A percentile compares a stretch with the other conserved stretches of the same genome.
Conservation (phyloP, 2,797 vertebrate species). For the Sebastes diploproa region DNA sequence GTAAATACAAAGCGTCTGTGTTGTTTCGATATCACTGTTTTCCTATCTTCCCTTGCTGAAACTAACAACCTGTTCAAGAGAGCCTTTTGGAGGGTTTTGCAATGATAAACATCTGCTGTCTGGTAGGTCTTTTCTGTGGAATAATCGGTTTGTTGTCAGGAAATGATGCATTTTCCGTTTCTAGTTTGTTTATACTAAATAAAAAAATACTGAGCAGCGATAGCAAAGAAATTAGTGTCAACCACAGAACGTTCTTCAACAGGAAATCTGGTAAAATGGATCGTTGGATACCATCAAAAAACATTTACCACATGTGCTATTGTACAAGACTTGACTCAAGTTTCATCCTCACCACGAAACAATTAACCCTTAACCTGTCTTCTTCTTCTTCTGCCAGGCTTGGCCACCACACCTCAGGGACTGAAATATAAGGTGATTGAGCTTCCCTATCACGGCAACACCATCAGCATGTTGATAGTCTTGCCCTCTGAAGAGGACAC, state of each 20-base stretch:
- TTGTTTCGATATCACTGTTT: neutral
- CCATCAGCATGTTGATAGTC: constrained; percentile 92
- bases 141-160: neutral
- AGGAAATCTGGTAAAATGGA: neutral
- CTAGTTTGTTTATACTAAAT: constrained; percentile 9
- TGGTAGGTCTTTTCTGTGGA: neutral
- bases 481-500: constrained; percentile 86
- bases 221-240: neutral
- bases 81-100: neutral
- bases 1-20: neutral
- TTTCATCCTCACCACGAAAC: neutral
- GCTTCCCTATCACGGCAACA: constrained; percentile 91
- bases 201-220: neutral
- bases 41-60: neutral
- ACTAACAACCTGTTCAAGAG: neutral
- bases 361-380: neutral
- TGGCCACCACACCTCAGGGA: constrained; percentile 86
- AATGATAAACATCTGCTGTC: neutral
- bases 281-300: neutral
- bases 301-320: neutral
- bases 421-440: constrained; percentile 92
- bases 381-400: constrained; percentile 72
- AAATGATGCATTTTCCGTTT: constrained; percentile 4
- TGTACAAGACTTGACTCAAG: neutral
- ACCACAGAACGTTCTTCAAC: neutral